Conservation (phyloP, 2,113 vertebrate species). For the Malurus melanocephalus region DNA sequence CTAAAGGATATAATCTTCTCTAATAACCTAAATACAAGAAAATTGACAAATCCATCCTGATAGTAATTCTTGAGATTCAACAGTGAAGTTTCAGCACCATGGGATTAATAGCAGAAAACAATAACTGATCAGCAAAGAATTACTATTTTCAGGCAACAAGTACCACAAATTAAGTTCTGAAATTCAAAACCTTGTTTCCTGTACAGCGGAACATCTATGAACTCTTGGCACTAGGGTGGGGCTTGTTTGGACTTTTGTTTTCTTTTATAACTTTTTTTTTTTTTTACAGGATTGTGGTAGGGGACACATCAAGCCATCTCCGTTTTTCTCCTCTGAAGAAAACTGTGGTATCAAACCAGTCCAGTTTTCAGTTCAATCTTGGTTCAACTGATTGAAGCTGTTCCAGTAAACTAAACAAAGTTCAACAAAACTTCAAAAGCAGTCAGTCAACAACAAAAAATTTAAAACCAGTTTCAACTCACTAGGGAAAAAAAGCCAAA, state of each 20-base stretch:
- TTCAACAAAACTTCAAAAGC: neutral
- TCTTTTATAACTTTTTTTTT: neutral
- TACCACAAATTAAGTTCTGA: neutral
- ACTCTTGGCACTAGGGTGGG: neutral
- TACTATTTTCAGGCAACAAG: neutral
- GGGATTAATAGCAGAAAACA: neutral
- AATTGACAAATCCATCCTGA: neutral
- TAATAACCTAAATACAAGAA: neutral
- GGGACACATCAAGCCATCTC: neutral
- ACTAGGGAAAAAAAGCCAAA: neutral
- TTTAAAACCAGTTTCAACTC: neutral
- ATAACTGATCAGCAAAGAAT: neutral
- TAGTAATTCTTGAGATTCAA: neutral
- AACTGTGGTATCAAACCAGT: neutral
- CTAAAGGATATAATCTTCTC: neutral
- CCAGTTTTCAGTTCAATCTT: neutral
- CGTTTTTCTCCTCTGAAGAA: neutral
- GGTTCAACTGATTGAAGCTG: neutral
- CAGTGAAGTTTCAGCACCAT: neutral
- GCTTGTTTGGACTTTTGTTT: neutral
- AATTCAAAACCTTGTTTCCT: neutral
- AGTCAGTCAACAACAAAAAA: neutral
- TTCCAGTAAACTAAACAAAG: neutral
- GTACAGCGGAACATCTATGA: neutral
- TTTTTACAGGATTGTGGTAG: neutral